These are phyloP conservation scores for Trichopria drosophilae DNA, from an alignment of 2,888 invertebrate genomes.

Conservation along the genomic window DNA sequence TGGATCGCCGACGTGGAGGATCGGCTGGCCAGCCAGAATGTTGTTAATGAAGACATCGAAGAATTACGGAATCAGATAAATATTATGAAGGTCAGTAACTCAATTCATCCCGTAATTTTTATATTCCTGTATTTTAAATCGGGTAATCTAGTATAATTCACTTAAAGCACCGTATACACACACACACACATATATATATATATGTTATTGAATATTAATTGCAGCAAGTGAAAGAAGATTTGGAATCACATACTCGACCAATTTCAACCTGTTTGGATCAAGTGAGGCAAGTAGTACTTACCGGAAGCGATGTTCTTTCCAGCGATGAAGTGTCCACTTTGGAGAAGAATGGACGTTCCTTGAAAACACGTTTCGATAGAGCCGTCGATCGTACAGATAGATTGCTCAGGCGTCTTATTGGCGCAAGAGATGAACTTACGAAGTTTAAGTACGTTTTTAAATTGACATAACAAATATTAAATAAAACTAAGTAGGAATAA, in stretches of 20 bases:
- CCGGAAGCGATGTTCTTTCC: slow-evolving; percentile 88
- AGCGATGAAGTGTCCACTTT: slow-evolving; percentile 86
- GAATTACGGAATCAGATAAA: slow-evolving; percentile 88
- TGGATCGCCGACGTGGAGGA: slow-evolving; percentile 87
- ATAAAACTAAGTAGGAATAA: background rate
- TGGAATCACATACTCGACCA: slow-evolving; percentile 82
- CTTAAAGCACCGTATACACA: too few species aligned
- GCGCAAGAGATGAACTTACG: slow-evolving; percentile 84
- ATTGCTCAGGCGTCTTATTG: slow-evolving; percentile 73
- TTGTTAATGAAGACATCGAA: slow-evolving; percentile 83
- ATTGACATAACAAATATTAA: background rate
- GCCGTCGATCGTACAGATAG: slow-evolving; percentile 79
- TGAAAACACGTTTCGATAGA: slow-evolving; percentile 81
- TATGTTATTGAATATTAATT: slow-evolving; percentile 35
- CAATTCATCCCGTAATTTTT: background rate
- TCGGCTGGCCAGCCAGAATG: slow-evolving; percentile 80
- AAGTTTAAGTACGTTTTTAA: slow-evolving; percentile 69
- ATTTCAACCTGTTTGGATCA: slow-evolving; percentile 84
- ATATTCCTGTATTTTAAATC: background rate
- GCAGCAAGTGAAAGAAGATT: slow-evolving; percentile 85
- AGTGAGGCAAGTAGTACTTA: slow-evolving; percentile 84
- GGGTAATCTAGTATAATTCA: background rate
- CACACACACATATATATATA: too few species aligned
- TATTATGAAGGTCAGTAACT: slow-evolving; percentile 71
- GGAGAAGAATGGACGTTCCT: slow-evolving; percentile 82